These are phyloP conservation scores for Poeciliopsis paucimaculata DNA, from an alignment of 2,797 vertebrate genomes.

Conservation along the genomic window DNA sequence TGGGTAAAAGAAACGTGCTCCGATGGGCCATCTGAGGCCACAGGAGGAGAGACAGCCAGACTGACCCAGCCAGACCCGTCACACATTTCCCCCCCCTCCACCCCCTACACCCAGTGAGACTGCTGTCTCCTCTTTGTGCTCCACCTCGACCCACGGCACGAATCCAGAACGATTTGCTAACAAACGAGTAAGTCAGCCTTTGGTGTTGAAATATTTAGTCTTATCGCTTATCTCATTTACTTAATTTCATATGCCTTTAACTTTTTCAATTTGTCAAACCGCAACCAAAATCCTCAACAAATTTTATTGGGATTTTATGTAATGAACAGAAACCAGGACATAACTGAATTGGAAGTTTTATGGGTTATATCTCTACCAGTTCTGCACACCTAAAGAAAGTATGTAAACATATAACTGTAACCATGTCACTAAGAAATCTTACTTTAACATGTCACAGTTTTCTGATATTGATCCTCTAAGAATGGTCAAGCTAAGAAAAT, in stretches of 20 bases:
- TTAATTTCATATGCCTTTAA: background rate
- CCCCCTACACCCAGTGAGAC: constrained; percentile 44
- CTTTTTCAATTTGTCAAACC: background rate
- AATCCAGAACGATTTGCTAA: constrained; percentile 46
- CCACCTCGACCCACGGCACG: constrained; percentile 53
- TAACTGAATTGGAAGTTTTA: background rate
- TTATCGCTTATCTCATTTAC: constrained; percentile 22
- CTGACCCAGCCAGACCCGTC: constrained; percentile 68
- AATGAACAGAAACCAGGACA: background rate
- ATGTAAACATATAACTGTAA: background rate
- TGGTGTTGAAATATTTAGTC: constrained; percentile 60
- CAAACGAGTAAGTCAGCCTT: constrained; percentile 49
- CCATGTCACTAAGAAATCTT: constrained; percentile 9
- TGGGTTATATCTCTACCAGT: background rate
- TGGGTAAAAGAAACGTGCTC: constrained; percentile 51
- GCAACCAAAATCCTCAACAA: background rate
- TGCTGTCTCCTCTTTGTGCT: constrained; percentile 40
- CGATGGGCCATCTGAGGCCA: constrained; percentile 68
- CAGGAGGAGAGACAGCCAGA: constrained; percentile 53
- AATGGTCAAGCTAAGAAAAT: constrained; percentile 22
- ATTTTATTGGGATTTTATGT: background rate
- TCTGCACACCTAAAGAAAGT: background rate
- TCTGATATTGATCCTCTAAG: constrained; percentile 38
- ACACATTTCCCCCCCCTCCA: constrained; percentile 32
- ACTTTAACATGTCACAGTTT: constrained; percentile 3